phyloP scores from a whole-genome alignment of 2,888 invertebrate species.

The Adela reaumurella region DNA sequence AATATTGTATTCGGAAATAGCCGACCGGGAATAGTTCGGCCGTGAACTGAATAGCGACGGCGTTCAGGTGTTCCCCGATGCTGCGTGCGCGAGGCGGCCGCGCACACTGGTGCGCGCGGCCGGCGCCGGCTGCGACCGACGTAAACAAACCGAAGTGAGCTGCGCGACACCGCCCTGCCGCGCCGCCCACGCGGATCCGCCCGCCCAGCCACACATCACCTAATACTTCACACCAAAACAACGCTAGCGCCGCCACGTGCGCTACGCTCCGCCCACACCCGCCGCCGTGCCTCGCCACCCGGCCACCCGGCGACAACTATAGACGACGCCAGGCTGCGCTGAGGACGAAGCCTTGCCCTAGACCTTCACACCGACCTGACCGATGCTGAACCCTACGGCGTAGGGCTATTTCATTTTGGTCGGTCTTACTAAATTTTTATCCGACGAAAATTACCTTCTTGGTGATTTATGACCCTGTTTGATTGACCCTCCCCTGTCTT shows the following conservation, averaged over 20 bases:
- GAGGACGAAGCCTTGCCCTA: too few species aligned
- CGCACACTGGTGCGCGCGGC: slow-evolving; percentile 12
- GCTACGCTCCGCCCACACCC: slow-evolving; percentile 1
- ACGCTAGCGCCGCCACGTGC: slow-evolving; percentile 5
- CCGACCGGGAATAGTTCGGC: slow-evolving; percentile 49
- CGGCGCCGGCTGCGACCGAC: slow-evolving; percentile 17
- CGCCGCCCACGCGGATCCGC: too few species aligned
- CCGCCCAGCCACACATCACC: slow-evolving; percentile 17
- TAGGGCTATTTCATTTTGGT: too few species aligned
- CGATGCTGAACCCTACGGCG: too few species aligned
- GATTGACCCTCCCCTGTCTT: too few species aligned
- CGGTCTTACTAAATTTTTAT: too few species aligned
- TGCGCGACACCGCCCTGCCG: slow-evolving; percentile 9
- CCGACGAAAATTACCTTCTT: too few species aligned
- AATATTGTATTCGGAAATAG: slow-evolving; percentile 49
- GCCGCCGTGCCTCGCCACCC: too few species aligned
- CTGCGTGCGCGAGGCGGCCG: slow-evolving; percentile 21
- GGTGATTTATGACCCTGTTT: too few species aligned
- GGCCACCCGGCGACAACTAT: too few species aligned
- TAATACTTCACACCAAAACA: slow-evolving; percentile 1
- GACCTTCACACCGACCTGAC: too few species aligned
- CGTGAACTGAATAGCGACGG: slow-evolving; percentile 38
- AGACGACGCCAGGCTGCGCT: too few species aligned
- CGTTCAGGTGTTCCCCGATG: slow-evolving; percentile 8
- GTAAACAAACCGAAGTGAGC: slow-evolving; percentile 5